Evolutionary conservation across 2,888 invertebrate species (phyloP), one percentile per base, ranked within the genome.

Genomic region (Halocaridina rubra): DNA sequence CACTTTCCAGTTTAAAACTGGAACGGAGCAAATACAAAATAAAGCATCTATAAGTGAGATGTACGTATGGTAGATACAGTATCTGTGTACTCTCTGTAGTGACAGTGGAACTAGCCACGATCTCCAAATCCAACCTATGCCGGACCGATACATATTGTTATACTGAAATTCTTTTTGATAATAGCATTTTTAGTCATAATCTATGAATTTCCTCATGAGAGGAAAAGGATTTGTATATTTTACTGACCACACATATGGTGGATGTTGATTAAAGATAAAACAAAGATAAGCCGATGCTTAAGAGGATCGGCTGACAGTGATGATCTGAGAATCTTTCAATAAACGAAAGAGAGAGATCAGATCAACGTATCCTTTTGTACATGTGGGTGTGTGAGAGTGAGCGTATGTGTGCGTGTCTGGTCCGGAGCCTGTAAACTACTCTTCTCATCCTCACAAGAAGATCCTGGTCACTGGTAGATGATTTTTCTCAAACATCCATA

Each of bases 341-440:
- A 33, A n/a, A n/a, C n/a, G n/a, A n/a, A n/a, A n/a, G n/a, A n/a
- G n/a, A n/a, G n/a, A n/a, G n/a, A n/a, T n/a, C n/a, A n/a, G n/a
- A n/a, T n/a, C n/a, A n/a, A n/a, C n/a, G n/a, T n/a, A n/a, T n/a
- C n/a, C n/a, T n/a, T n/a, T n/a, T n/a, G n/a, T n/a, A n/a, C n/a
- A n/a, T n/a, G n/a, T n/a, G n/a, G n/a, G n/a, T n/a, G n/a, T n/a
- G n/a, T n/a, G n/a, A n/a, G n/a, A n/a, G n/a, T n/a, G n/a, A n/a
- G n/a, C n/a, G n/a, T n/a, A n/a, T n/a, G n/a, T n/a, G n/a, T 69
- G 27, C 39, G 24, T 27, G 22, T 79, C 79, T 76, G 76, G 76
- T 76, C 76, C 76, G 76, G 57, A 76, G 75, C 19, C 46, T 39
- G n/a, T n/a, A n/a, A n/a, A n/a, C n/a, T n/a, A n/a, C n/a, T n/a